Conservation (phyloP, 2,888 invertebrate species). For the Perizoma affinitatum region DNA sequence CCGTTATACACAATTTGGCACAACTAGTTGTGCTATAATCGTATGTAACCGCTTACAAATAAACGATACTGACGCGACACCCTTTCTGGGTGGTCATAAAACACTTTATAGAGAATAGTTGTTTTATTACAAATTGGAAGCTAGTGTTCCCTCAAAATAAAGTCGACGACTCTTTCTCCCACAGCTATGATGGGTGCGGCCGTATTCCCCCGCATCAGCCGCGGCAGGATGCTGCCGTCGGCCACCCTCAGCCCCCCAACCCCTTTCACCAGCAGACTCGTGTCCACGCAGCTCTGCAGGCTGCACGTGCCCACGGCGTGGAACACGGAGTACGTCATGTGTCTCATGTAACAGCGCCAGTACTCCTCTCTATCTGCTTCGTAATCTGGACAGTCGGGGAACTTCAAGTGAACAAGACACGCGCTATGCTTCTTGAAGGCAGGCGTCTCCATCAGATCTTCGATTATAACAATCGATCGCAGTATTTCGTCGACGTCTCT, state of each 20-base stretch:
- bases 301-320: slow-evolving; percentile 61
- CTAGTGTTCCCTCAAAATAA: slow-evolving; percentile 42
- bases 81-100: too few relatives aligned
- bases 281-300: slow-evolving; percentile 52
- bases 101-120: neutral
- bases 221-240: slow-evolving; percentile 55
- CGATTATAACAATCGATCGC: slow-evolving; percentile 50
- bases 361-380: slow-evolving; percentile 39
- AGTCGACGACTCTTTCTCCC: slow-evolving; percentile 58
- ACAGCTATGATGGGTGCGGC: slow-evolving; percentile 60
- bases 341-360: slow-evolving; percentile 63
- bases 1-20: too few relatives aligned
- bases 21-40: too few relatives aligned
- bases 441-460: slow-evolving; percentile 48
- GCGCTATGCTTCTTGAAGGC: slow-evolving; percentile 45
- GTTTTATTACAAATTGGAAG: neutral
- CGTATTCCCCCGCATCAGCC: slow-evolving; percentile 55
- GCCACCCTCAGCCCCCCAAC: slow-evolving; percentile 54
- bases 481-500: slow-evolving; percentile 55
- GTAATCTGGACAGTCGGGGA: slow-evolving; percentile 51
- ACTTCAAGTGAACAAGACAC: slow-evolving; percentile 42
- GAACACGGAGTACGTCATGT: slow-evolving; percentile 58
- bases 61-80: too few relatives aligned
- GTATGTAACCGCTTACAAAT: too few relatives aligned
- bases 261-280: slow-evolving; percentile 53